Evolutionary conservation across 2,797 vertebrate species (phyloP), one percentile per base, ranked within the genome.

Genomic region (Scomberomorus guttatus): DNA sequence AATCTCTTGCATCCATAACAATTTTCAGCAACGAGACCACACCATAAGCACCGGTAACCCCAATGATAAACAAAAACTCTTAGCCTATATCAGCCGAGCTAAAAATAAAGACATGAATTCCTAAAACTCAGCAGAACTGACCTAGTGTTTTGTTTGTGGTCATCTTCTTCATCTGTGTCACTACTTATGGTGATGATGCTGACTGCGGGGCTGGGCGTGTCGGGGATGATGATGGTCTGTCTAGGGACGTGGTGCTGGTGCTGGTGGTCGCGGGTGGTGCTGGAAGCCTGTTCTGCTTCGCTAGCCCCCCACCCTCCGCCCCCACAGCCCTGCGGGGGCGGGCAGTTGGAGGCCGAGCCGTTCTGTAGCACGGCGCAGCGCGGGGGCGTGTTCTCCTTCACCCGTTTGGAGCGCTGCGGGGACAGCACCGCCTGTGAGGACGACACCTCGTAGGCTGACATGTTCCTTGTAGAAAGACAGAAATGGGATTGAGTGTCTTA

Each of bases 101-200:
- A 22, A n/a, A 18, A n/a, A 42, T 4, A 44, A 32, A n/a, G 11
- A 14, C 17, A n/a, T 37, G 9, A 60, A 39, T 29, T n/a, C 32
- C 39, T 3, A 25, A 69, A 65, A 25, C 14, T 29, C 9, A 2
- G 2, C 9, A 2, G 2, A 24, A 14, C 90, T 39, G 44, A 99
- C 98, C 97, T 97, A 80, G 95, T 96, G 87, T 96, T 95, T 3
- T 97, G 97, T 82, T 99, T 99, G 90, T 97, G 97, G 78, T 99
- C 97, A 2, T 99, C 98, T 75, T 99, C 98, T 64, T 99, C 98
- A 0, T 99, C 98, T 0, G 98, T 99, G 95, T 99, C 98, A 0
- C 98, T 99, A 95, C 98, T 99, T 96, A 99, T 99, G 91, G 98
- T 99, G 95, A 99, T 99, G 95, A 99, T 97, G 85, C 98, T 99